Conservation (phyloP, 2,113 vertebrate species). For the Actenoides hombroni region DNA sequence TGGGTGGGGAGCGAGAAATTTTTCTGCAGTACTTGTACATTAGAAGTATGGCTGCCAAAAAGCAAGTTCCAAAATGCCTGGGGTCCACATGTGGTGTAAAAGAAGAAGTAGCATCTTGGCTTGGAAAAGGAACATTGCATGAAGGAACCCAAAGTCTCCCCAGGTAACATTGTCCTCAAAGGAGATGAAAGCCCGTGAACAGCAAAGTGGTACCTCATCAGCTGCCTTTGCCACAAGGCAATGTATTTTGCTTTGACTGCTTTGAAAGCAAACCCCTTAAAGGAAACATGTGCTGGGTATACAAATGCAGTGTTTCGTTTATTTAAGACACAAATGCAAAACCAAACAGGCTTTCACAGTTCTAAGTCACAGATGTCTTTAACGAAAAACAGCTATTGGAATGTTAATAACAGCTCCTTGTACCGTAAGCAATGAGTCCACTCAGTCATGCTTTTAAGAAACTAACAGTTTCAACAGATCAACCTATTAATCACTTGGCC, state of each 20-base stretch:
- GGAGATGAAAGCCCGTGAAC: background rate
- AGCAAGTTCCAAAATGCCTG: background rate
- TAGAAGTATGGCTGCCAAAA: slow-evolving; percentile 25
- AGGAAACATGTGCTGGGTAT: slow-evolving; percentile 56
- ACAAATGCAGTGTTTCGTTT: slow-evolving; percentile 32
- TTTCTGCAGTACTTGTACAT: background rate
- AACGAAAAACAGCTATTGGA: slow-evolving; percentile 62
- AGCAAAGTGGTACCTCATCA: background rate
- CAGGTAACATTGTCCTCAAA: background rate
- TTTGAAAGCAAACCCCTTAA: slow-evolving; percentile 19
- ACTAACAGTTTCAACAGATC: slow-evolving; percentile 31
- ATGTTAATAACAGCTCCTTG: slow-evolving; percentile 56
- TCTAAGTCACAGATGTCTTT: slow-evolving; percentile 60
- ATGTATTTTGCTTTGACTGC: slow-evolving; percentile 10
- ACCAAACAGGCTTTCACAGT: slow-evolving; percentile 57
- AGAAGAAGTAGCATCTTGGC: background rate
- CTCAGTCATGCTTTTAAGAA: slow-evolving; percentile 48
- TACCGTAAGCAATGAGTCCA: slow-evolving; percentile 46
- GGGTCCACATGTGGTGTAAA: background rate
- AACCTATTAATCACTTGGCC: slow-evolving; percentile 54
- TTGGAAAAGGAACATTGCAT: background rate
- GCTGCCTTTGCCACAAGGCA: background rate
- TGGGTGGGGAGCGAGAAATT: background rate
- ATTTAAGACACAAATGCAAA: slow-evolving; percentile 58
- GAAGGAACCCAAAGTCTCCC: background rate